Evolutionary conservation across 92 coral and sea anemone species (phyloP).

Genomic region (Siderastrea radians): DNA sequence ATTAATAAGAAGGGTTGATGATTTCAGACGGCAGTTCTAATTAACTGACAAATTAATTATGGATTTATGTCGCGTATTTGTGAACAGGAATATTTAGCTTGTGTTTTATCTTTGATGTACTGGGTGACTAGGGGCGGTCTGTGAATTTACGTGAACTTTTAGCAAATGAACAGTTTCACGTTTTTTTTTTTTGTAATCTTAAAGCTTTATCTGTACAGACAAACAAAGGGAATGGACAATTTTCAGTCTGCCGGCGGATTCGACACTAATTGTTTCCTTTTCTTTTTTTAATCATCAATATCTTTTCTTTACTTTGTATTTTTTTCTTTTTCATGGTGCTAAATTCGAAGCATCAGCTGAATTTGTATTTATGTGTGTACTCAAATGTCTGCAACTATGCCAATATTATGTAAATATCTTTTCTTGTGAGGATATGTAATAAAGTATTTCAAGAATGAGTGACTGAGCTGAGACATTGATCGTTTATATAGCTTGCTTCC

Average conservation of each 20-base stretch:
- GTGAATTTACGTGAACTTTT: no score
- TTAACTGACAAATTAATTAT: neutral
- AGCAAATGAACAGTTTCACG: neutral
- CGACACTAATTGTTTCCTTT: neutral
- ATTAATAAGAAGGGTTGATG: no score
- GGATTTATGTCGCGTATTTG: neutral
- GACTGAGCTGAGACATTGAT: neutral
- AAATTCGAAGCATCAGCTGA: neutral
- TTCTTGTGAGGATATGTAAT: conserved; percentile 7
- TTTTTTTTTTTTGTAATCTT: neutral
- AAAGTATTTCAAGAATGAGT: conserved; percentile 21
- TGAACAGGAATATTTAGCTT: neutral
- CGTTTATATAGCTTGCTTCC: neutral
- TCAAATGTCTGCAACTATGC: neutral
- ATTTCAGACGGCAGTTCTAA: neutral
- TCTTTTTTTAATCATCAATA: no score
- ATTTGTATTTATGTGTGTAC: conserved; percentile 1
- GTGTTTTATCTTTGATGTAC: no score
- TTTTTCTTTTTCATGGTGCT: neutral
- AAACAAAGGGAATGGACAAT: neutral
- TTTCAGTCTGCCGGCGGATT: conserved; percentile 25
- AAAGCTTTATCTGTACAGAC: neutral
- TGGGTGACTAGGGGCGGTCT: no score
- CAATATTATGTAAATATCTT: conserved; percentile 20
- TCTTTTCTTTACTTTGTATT: neutral